Base-by-base conservation (phyloP, 92 coral and sea anemone genomes). In the Epizoanthus ramosus region DNA sequence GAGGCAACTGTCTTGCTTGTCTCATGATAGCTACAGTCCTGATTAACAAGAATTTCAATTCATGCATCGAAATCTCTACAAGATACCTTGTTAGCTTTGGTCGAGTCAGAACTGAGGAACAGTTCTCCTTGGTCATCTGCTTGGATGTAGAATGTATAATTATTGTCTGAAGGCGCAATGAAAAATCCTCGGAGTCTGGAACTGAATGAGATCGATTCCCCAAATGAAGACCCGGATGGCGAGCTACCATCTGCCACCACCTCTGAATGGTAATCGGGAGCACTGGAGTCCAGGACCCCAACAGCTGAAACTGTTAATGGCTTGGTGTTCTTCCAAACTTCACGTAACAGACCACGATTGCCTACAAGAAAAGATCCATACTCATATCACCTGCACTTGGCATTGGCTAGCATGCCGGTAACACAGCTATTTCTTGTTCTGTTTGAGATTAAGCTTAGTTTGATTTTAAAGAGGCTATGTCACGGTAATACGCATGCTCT, bases 91-190 rank as follows among this genome's bases (percentile, higher is more conserved):
- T 69, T 50, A 35, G 67, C 3, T 3, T 92, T 88, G 18, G 84
- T 80, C 5, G 85, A 80, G 25, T 63, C 89, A 61, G 66, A 50
- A 75, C 97, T 94, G 15, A 94, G 71, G 66, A 80, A 92, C 53
- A 94, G 84, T 53, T 90, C 93, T 43, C 94, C 93, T 74, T 85
- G 80, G 31, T 90, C 97, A 63, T 92, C 94, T 14, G 96, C 93
- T 24, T 76, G 86, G 66, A 92, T 82, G 63, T 66, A 87, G 64
- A 94, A 92, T 58, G 90, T 88, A 84, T 94, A 94, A 71, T 85
- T 85, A 35, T 92, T 93, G 75, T 91, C 90, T 14, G 94, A 90
- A 71, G 97, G 98, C 15, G 98, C 91, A 17, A 91, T 92, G 57
- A 94, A 94, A 80, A 88, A 92, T 6, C 94, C 97, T 52, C 94